Conservation (phyloP, 2,113 vertebrate species). For the Megalops atlanticus region DNA sequence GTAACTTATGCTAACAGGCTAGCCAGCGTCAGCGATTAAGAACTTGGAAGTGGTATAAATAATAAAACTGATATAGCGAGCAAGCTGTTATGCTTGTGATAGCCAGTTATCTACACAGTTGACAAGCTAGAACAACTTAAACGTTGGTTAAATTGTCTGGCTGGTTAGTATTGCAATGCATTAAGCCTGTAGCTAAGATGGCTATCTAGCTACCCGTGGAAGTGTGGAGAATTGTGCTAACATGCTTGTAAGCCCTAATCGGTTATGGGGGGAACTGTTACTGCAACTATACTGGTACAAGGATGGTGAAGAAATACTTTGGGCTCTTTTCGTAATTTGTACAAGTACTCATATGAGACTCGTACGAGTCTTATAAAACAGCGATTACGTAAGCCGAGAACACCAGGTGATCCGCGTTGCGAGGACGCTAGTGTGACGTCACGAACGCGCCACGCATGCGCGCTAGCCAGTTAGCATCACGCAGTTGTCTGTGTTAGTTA, state of each 20-base stretch:
- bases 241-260: no score
- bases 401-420: no score
- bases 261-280: no score
- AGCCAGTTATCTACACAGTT: background rate
- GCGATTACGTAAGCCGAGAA: background rate
- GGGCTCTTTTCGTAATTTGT: no score
- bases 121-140: background rate
- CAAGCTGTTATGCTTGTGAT: background rate
- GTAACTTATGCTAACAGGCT: background rate
- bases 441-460: background rate
- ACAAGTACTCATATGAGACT: background rate
- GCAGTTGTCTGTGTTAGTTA: no score
- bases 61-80: background rate
- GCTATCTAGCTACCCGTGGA: no score
- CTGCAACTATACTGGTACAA: no score
- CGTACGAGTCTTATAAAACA: background rate
- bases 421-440: background rate
- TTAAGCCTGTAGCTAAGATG: no score
- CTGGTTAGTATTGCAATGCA: background rate
- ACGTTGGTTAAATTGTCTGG: background rate
- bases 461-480: background rate
- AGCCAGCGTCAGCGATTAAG: conserved; percentile 1
- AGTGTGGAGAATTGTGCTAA: no score
- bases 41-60: background rate
- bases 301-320: no score